Conservation (phyloP, 2,888 invertebrate species). For the Drosophila buzzatii region DNA sequence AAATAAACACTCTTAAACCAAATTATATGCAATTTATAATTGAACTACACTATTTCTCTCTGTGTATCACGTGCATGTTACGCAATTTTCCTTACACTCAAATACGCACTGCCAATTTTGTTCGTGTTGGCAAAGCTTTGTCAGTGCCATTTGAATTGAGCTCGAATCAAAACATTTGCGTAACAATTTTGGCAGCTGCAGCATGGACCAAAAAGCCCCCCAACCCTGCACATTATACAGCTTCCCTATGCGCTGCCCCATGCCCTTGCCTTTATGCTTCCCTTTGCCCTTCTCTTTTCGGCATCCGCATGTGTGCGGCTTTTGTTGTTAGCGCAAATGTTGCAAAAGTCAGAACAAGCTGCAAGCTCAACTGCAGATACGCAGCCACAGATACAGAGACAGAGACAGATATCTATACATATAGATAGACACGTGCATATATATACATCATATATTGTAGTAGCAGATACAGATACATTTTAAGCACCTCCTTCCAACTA, state of each 20-base stretch:
- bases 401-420: constrained; percentile 14
- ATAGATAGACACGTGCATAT: constrained; percentile 10
- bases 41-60: neutral
- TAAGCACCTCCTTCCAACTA: constrained; percentile 50
- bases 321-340: constrained; percentile 48
- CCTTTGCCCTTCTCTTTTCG: too few species aligned
- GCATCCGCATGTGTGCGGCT: constrained; percentile 20
- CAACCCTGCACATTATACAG: neutral
- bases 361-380: constrained; percentile 14
- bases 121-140: constrained; percentile 19
- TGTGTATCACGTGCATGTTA: constrained; percentile 24
- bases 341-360: constrained; percentile 49
- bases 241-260: neutral
- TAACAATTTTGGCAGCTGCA: constrained; percentile 72
- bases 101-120: constrained; percentile 4
- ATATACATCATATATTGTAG: too few species aligned
- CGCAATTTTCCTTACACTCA: constrained; percentile 20
- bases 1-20: too few species aligned
- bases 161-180: constrained; percentile 72
- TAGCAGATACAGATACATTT: constrained; percentile 23
- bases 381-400: constrained; percentile 19
- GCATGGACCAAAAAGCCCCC: constrained; percentile 3
- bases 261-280: too few species aligned
- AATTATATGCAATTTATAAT: neutral
- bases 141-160: constrained; percentile 60